phyloP scores from a whole-genome alignment of 2,113 vertebrate genomes.

The Rhadina sibilatrix region DNA sequence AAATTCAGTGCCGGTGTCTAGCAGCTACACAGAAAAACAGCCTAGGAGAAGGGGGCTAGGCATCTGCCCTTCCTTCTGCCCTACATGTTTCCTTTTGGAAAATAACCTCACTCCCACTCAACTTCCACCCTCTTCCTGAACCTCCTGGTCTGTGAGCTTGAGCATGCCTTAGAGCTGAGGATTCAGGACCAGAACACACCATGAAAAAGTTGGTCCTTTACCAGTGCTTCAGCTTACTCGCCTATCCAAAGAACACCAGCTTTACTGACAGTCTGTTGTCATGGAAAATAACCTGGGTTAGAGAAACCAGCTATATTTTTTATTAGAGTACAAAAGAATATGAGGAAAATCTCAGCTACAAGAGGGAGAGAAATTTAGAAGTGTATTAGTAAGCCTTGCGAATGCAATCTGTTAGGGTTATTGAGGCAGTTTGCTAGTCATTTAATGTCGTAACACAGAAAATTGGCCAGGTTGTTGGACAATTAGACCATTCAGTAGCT shows the following conservation, averaged over 20 bases:
- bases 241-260: not conserved
- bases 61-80: not conserved
- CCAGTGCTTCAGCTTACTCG: not conserved
- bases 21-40: not conserved
- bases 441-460: not conserved
- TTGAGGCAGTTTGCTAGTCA: not conserved
- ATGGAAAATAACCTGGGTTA: not conserved
- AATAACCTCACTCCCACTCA: not conserved
- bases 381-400: not conserved
- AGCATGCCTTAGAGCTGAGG: not conserved
- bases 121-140: not conserved
- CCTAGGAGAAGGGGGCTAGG: not conserved
- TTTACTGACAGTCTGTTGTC: not conserved
- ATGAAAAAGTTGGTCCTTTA: not conserved
- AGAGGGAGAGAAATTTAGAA: not conserved
- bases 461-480: not conserved
- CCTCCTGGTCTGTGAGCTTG: not conserved
- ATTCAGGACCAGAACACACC: not conserved
- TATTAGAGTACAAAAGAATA: not conserved
- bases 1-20: not conserved
- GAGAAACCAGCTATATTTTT: not conserved
- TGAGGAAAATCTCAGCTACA: not conserved
- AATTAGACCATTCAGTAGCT: not conserved
- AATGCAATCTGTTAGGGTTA: conserved; percentile 1
- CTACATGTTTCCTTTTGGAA: not conserved